Conservation (phyloP, 2,888 invertebrate genomes). For the Sialis lutaria region DNA sequence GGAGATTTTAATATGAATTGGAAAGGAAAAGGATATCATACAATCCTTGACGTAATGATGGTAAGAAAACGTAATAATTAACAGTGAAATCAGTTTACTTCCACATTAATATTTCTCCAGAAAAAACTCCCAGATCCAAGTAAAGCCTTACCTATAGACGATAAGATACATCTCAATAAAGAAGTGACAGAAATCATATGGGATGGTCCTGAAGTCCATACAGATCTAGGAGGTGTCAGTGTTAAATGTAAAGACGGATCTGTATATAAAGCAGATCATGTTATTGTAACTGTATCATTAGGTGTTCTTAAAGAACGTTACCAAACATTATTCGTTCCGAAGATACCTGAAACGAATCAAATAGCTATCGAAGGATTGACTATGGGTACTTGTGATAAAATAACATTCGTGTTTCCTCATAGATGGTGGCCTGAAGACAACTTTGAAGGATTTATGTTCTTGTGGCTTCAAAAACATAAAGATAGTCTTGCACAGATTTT, state of each 20-base stretch:
- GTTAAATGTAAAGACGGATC: conserved; percentile 38
- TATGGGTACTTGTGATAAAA: conserved; percentile 48
- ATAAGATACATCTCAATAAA: conserved; percentile 29
- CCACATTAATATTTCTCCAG: conserved; percentile 20
- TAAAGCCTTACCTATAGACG: conserved; percentile 25
- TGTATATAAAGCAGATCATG: conserved; percentile 36
- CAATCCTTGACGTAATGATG: not conserved
- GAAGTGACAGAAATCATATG: conserved; percentile 31
- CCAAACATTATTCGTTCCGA: conserved; percentile 36
- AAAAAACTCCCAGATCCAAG: conserved; percentile 29
- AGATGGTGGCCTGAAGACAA: conserved; percentile 39
- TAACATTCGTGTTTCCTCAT: conserved; percentile 44
- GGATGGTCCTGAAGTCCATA: conserved; percentile 11
- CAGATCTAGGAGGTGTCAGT: conserved; percentile 15
- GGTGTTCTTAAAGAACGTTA: conserved; percentile 45
- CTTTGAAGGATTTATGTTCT: not conserved
- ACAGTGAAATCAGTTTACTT: no score
- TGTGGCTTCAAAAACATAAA: not conserved
- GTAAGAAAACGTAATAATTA: conserved; percentile 6
- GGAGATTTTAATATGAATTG: not conserved
- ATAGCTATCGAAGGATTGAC: conserved; percentile 39
- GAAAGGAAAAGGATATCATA: not conserved
- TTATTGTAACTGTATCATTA: conserved; percentile 47
- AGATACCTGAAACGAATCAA: conserved; percentile 34
- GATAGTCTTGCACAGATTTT: not conserved